Percentiles rank a stretch among this genome's conserved stretches.
phyloP scores from a whole-genome alignment of 1,140 invertebrate genomes.

The Drosophila teissieri region DNA sequence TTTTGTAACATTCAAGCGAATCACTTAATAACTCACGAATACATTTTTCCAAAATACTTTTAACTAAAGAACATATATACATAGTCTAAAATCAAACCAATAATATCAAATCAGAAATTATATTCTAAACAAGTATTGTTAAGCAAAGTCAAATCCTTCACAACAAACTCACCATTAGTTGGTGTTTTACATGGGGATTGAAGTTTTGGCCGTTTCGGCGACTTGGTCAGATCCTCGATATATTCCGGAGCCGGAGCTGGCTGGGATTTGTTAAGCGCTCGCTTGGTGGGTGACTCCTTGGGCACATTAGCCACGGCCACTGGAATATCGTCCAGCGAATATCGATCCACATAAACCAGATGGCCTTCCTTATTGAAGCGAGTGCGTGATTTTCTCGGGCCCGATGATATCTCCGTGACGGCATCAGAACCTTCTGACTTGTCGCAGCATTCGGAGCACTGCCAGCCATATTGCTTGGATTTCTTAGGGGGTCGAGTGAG shows the following conservation, averaged over 20 bases:
- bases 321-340: conserved; percentile 67
- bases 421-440: conserved; percentile 92
- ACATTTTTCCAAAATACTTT: background rate
- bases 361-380: conserved; percentile 89
- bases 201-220: conserved; percentile 57
- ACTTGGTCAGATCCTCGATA: conserved; percentile 55
- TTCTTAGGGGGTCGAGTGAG: conserved; percentile 96
- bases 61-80: background rate
- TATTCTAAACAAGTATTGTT: background rate
- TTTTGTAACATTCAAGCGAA: background rate
- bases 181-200: conserved; percentile 68
- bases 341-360: conserved; percentile 66
- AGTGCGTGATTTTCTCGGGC: conserved; percentile 90
- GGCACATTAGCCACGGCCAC: background rate
- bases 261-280: conserved; percentile 59
- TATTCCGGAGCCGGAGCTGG: conserved; percentile 32
- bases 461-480: conserved; percentile 97
- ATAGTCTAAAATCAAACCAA: background rate
- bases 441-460: conserved; percentile 95
- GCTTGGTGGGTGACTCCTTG: conserved; percentile 45
- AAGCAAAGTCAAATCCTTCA: background rate
- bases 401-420: conserved; percentile 90
- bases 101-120: conserved; percentile 1
- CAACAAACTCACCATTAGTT: conserved; percentile 49
- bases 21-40: background rate